Base-by-base conservation (phyloP, 1,140 invertebrate genomes). In the Heliothis virescens region DNA sequence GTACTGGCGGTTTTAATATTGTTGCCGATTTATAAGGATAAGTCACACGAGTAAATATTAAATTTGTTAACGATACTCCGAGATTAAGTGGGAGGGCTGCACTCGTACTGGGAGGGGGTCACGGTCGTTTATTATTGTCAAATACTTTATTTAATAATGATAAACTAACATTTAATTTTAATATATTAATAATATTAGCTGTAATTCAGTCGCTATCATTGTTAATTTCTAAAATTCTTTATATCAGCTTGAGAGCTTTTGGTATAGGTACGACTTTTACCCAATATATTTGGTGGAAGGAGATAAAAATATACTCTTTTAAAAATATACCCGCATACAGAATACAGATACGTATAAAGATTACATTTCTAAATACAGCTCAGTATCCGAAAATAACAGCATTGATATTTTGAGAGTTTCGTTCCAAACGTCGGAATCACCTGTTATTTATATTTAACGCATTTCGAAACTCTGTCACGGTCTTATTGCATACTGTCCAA, bases 21-120 rank as follows among this genome's bases (percentile, higher is more conserved):
- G 93, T 93, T 90, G 89, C 88, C 93, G 89, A 94, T 94, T 94
- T 94, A 94, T 94, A 94, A 94, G 89, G 93, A 94, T 94, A 94
- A 94, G 93, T 94, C 93, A 88, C 83, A 79, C 85, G 88, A 93
- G 91, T 92, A 93, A 94, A 94, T 94, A 94, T 94, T 92, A 94
- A 94, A 94, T 94, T 94, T 91, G 93, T 93, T 94, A 94, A 86
- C 87, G 92, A 94, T 94, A 93, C 91, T 92, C 81, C 34, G 87
- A 92, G 92, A 94, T 93, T 94, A 92, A 90, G 89, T 90, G 87
- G 91, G 90, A 92, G 87, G 90, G 87, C 72, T 81, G 5, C 34
- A 21, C 47, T 29, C 26, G 16, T 55, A n/a, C 9, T 41, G 26
- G 4, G 50, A 63, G 75, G 63, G 48, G 53, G 47, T 53, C 47